Base-by-base conservation (phyloP, 1,140 invertebrate species). In the Atta cephalotes region DNA sequence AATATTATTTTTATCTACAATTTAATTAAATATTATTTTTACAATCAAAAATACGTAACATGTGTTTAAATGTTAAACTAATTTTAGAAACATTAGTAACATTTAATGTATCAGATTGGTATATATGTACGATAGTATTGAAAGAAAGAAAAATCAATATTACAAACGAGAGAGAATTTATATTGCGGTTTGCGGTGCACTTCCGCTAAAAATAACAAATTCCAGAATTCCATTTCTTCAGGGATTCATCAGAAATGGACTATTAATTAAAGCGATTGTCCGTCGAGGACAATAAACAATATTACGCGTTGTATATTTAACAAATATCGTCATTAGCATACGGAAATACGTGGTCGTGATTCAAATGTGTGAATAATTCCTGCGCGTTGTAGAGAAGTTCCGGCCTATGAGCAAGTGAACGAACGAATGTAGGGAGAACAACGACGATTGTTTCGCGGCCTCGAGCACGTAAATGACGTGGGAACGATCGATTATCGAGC, bases 401-500 rank as follows among this genome's bases (percentile, higher is more conserved):
- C 70, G 56, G 35, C 14, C 31, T 10, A n/a, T 56, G 18, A 56
- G 56, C 74, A 35, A 39, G 7, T 39, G 21, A 66, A 3, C 63
- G 31, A 35, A n/a, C 49, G 62, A 39, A 35, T 35, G 31, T 35
- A 14, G 45, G 49, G 62, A 66, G 49, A 28, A 81, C 49, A 72
- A 62, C 53, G 25, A 82, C 80, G 39, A 82, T 72, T 70, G 66
- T 81, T 82, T 49, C 39, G 39, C 80, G 25, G 56, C 39, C 56
- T 71, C 53, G 56, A 31, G 56, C 53, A 28, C 76, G 25, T 58
- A 80, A 86, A 25, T 81, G 84, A 80, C 77, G 77, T 86, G 84
- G 56, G 76, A 86, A 56, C 39, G 65, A 86, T 86, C 84, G 77
- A 86, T 86, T 86, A 81, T 86, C 77, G 84, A 86, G 31, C 35